phyloP scores from a whole-genome alignment of 1,140 invertebrate genomes.

The Conus ventricosus region DNA sequence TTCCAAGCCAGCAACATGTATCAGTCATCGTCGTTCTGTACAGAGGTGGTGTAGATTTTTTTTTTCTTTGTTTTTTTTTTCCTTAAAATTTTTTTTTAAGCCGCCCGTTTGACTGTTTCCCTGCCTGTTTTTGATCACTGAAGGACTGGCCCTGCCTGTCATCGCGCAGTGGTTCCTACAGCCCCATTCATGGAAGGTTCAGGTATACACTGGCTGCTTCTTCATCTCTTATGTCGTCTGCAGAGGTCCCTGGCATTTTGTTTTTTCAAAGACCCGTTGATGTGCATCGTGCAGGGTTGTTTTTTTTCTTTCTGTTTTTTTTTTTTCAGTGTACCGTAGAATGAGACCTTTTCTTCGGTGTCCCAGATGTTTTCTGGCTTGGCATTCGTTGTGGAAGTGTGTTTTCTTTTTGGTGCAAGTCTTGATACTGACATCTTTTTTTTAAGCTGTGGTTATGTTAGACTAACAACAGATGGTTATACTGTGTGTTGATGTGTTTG shows the following conservation, averaged over 20 bases:
- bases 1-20: background rate
- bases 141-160: constrained; percentile 49
- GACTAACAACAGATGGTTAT: background rate
- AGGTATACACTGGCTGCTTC: constrained; percentile 13
- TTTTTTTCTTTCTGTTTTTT: background rate
- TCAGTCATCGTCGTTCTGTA: background rate
- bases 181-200: constrained; percentile 50
- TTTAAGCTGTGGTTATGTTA: background rate
- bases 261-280: background rate
- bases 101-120: background rate
- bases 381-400: background rate
- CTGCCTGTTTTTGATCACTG: background rate
- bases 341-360: too few relatives aligned
- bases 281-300: background rate
- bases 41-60: too few relatives aligned
- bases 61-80: too few relatives aligned
- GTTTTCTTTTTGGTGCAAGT: background rate
- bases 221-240: background rate
- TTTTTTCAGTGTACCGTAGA: background rate
- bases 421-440: background rate
- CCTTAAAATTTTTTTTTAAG: too few relatives aligned
- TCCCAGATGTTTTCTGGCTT: background rate
- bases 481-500: background rate
- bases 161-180: constrained; percentile 50
- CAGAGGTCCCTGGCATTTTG: background rate